These are phyloP conservation scores for Epinotia nisella DNA, from an alignment of 2,888 invertebrate genomes.

Conservation along the genomic window DNA sequence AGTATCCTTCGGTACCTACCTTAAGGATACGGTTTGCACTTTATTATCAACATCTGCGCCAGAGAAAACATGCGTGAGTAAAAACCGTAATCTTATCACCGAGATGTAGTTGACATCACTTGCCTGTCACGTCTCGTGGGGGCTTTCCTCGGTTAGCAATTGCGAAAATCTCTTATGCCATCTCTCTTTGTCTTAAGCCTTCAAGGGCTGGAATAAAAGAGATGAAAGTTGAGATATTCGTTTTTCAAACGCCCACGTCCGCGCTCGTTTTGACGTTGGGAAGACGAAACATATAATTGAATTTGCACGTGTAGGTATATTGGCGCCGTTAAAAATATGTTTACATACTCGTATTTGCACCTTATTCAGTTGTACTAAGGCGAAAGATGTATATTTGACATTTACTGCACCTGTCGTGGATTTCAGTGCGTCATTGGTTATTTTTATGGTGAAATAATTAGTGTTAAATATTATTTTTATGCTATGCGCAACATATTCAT, in stretches of 20 bases:
- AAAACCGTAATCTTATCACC: slow-evolving; percentile 5
- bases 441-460: no score
- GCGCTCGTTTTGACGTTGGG: neutral
- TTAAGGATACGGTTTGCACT: neutral
- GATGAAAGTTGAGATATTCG: neutral
- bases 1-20: no score
- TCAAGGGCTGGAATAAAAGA: neutral
- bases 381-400: no score
- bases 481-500: no score
- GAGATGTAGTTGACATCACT: slow-evolving; percentile 2
- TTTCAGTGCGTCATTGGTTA: no score
- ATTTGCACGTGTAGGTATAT: neutral
- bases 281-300: neutral
- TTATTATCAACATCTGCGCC: neutral
- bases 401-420: no score
- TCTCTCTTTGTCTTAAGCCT: neutral
- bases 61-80: neutral
- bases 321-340: neutral
- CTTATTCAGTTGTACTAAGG: no score
- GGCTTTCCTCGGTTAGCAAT: neutral
- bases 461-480: no score
- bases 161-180: neutral
- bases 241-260: neutral
- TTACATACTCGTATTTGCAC: no score
- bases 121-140: neutral